Evolutionary conservation across 2,888 invertebrate genomes (phyloP).

Genomic region (Eutolmus rufibarbis): DNA sequence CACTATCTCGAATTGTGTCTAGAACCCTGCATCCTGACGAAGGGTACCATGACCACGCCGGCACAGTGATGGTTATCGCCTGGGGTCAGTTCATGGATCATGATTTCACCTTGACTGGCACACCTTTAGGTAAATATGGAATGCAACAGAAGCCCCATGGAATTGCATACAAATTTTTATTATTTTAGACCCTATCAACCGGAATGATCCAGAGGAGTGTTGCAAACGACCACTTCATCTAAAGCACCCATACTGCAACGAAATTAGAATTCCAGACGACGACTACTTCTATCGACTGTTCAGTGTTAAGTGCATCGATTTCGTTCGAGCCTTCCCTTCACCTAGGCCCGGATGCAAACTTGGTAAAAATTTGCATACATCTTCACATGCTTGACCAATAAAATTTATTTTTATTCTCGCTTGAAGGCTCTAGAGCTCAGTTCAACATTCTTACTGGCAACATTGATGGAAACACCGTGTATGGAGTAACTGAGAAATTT

Average conservation of each 20-base stretch:
- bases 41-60: slow-evolving; percentile 91
- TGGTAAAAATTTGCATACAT: slow-evolving; percentile 64
- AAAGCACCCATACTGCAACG: slow-evolving; percentile 90
- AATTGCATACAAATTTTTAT: not conserved
- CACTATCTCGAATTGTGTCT: slow-evolving; percentile 84
- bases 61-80: slow-evolving; percentile 87
- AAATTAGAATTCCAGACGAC: slow-evolving; percentile 86
- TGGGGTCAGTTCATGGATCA: slow-evolving; percentile 98
- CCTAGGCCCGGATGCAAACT: slow-evolving; percentile 86
- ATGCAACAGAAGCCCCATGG: slow-evolving; percentile 23
- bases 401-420: not conserved
- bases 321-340: slow-evolving; percentile 87
- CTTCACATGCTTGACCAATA: not conserved
- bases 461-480: slow-evolving; percentile 88
- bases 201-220: slow-evolving; percentile 91
- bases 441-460: slow-evolving; percentile 88
- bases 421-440: slow-evolving; percentile 77
- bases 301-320: slow-evolving; percentile 86
- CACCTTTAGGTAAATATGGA: slow-evolving; percentile 75
- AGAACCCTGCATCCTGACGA: slow-evolving; percentile 92
- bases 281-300: slow-evolving; percentile 89
- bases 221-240: slow-evolving; percentile 81
- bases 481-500: slow-evolving; percentile 84
- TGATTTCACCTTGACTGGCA: slow-evolving; percentile 88
- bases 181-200: slow-evolving; percentile 77